Evolutionary conservation across 2,888 invertebrate species (phyloP).

Genomic region (Andrena haemorrhoa): DNA sequence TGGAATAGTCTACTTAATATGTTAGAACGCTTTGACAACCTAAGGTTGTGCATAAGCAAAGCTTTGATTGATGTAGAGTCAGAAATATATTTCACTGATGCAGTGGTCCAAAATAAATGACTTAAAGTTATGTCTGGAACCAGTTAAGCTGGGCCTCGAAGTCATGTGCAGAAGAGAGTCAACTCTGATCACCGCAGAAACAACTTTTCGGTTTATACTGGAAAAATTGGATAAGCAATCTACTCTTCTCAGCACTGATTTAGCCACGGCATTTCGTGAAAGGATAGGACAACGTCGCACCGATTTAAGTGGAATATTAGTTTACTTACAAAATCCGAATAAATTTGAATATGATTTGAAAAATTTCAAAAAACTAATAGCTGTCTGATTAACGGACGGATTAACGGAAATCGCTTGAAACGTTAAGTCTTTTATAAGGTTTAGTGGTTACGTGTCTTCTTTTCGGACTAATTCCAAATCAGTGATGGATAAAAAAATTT

Average conservation of each 20-base stretch:
- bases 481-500: too few species aligned
- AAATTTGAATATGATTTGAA: too few species aligned
- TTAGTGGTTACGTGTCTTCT: too few species aligned
- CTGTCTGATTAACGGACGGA: too few species aligned
- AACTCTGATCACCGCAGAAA: too few species aligned
- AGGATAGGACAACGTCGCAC: constrained; percentile 52
- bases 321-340: constrained; percentile 1
- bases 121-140: background rate
- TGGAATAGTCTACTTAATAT: constrained; percentile 64
- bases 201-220: too few species aligned
- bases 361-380: too few species aligned
- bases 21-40: constrained; percentile 55
- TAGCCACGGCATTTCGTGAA: constrained; percentile 20
- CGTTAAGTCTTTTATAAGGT: too few species aligned
- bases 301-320: constrained; percentile 26
- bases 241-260: constrained; percentile 11
- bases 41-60: constrained; percentile 69
- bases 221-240: background rate
- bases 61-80: constrained; percentile 68
- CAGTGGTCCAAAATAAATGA: constrained; percentile 64
- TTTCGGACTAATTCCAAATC: too few species aligned
- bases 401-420: too few species aligned
- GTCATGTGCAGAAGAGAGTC: constrained; percentile 52
- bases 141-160: constrained; percentile 50
- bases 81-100: constrained; percentile 63